Percentiles rank a stretch among this genome's conserved stretches.
Conservation (phyloP, 2,888 invertebrate species). For the Erebia ligea region DNA sequence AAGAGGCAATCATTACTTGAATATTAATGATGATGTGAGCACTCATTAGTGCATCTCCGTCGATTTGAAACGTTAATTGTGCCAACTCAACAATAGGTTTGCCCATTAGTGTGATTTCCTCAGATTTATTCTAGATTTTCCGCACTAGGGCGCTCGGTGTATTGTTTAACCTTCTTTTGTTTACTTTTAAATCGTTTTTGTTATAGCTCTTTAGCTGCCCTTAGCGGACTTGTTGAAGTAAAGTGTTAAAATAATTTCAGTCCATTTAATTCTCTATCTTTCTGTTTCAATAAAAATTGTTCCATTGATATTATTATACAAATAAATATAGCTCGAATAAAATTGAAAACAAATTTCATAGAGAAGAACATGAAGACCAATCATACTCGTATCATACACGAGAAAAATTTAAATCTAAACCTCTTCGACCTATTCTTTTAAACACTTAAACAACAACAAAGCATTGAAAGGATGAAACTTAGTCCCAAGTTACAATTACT, state of each 20-base stretch:
- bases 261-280: no score
- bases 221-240: neutral
- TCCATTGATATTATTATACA: no score
- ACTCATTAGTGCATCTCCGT: conserved; percentile 11
- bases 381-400: no score
- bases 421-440: neutral
- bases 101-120: conserved; percentile 7
- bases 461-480: neutral
- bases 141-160: neutral
- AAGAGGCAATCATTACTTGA: conserved; percentile 15
- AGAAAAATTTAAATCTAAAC: neutral
- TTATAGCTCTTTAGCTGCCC: neutral
- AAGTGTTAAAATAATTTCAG: no score
- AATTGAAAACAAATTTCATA: no score
- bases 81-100: neutral
- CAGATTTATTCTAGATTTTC: conserved; percentile 3
- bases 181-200: neutral
- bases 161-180: conserved; percentile 1
- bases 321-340: no score
- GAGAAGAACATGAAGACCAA: no score
- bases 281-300: no score
- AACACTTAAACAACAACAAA: no score
- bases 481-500: neutral
- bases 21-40: conserved; percentile 12
- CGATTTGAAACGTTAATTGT: conserved; percentile 6